A percentile compares a stretch with the other conserved stretches of the same genome.
These are phyloP conservation scores for Autographa pulchrina DNA, from an alignment of 2,888 invertebrate genomes.

Conservation along the genomic window DNA sequence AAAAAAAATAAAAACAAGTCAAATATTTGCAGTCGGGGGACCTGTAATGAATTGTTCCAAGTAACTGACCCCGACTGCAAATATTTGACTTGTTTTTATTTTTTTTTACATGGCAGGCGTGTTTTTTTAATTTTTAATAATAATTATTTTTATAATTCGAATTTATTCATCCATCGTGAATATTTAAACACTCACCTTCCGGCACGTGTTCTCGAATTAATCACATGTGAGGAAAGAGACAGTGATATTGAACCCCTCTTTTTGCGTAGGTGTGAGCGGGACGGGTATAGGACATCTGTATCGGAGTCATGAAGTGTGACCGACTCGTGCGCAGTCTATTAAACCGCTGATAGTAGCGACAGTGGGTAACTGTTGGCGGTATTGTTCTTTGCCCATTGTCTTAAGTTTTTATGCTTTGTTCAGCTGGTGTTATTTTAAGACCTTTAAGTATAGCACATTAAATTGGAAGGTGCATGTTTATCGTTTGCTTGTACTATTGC, in stretches of 20 bases:
- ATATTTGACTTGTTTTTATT: no score
- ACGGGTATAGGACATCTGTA: slow-evolving; percentile 66
- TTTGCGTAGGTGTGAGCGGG: slow-evolving; percentile 32
- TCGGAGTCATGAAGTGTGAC: slow-evolving; percentile 74
- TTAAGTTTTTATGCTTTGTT: slow-evolving; percentile 28
- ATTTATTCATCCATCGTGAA: slow-evolving; percentile 59
- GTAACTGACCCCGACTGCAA: no score
- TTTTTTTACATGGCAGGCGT: no score
- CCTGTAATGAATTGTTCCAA: no score
- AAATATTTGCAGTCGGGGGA: no score
- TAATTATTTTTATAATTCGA: slow-evolving; percentile 56
- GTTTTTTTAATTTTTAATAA: no score
- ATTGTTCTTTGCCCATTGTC: slow-evolving; percentile 66
- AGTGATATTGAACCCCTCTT: slow-evolving; percentile 8
- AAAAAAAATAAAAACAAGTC: no score
- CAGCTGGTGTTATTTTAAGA: neutral
- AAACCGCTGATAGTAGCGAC: slow-evolving; percentile 68
- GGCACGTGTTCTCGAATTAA: slow-evolving; percentile 62
- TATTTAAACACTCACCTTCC: slow-evolving; percentile 59
- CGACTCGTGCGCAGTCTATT: slow-evolving; percentile 76
- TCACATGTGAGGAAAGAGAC: slow-evolving; percentile 49
- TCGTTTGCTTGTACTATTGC: neutral
- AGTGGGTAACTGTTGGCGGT: slow-evolving; percentile 62
- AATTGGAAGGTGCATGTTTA: neutral
- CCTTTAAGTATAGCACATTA: neutral